A percentile compares a stretch with the other conserved stretches of the same genome.
Conservation (phyloP, 2,797 vertebrate genomes). For the Benthosema pterotum region DNA sequence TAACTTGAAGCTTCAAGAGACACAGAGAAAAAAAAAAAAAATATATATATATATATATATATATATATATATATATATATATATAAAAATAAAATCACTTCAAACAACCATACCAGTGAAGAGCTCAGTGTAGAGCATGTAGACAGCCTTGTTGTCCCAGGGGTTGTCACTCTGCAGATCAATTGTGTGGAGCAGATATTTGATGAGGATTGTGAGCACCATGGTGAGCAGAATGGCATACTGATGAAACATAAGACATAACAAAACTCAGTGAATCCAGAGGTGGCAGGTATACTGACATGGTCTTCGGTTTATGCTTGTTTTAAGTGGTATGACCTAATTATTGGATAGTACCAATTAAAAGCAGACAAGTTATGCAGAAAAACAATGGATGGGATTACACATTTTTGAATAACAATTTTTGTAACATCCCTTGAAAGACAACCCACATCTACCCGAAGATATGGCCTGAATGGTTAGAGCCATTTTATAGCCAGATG, state of each 20-base stretch:
- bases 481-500: too few relatives aligned
- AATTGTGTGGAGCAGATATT: slow-evolving; percentile 91
- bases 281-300: background rate
- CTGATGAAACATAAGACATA: slow-evolving; percentile 68
- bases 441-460: too few relatives aligned
- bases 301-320: background rate
- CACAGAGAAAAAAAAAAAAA: too few relatives aligned
- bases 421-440: too few relatives aligned
- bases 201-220: slow-evolving; percentile 95
- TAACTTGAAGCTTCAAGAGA: background rate
- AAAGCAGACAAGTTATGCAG: background rate
- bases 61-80: too few relatives aligned
- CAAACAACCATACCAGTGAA: slow-evolving; percentile 83
- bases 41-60: too few relatives aligned
- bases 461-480: too few relatives aligned
- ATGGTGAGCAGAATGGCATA: slow-evolving; percentile 96
- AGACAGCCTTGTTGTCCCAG: slow-evolving; percentile 97
- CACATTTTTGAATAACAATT: too few relatives aligned
- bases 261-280: background rate
- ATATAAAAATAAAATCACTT: too few relatives aligned
- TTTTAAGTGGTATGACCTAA: too few relatives aligned
- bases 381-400: too few relatives aligned
- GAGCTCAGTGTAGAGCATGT: slow-evolving; percentile 97
- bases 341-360: too few relatives aligned
- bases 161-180: slow-evolving; percentile 96